These are phyloP conservation scores for Scatophagus argus DNA, from an alignment of 2,113 vertebrate genomes.

Conservation along the genomic window DNA sequence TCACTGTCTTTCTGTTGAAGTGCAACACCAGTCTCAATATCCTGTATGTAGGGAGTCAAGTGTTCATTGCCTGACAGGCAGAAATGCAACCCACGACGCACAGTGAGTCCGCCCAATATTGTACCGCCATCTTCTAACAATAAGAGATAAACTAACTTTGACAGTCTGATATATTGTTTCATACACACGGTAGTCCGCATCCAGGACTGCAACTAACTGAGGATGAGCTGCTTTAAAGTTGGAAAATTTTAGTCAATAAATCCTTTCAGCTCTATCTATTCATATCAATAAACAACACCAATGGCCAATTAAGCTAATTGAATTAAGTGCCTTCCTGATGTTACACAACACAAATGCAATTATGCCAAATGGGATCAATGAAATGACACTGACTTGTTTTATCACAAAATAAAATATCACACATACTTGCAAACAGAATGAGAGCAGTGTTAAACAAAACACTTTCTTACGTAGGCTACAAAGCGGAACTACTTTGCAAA, in stretches of 20 bases:
- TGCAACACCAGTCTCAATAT: constrained; percentile 40
- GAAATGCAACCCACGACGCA: constrained; percentile 1
- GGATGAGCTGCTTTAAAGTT: too few relatives aligned
- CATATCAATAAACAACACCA: background rate
- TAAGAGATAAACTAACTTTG: background rate
- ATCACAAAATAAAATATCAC: background rate
- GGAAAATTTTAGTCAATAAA: too few relatives aligned
- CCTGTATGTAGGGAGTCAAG: constrained; percentile 45
- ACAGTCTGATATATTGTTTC: background rate
- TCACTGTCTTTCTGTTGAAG: constrained; percentile 24
- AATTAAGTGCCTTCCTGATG: too few relatives aligned
- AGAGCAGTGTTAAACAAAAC: background rate
- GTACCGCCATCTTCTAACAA: background rate
- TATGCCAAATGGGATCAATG: background rate
- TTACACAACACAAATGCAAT: too few relatives aligned
- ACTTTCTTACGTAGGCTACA: background rate
- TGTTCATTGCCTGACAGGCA: constrained; percentile 45
- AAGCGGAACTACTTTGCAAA: constrained; percentile 1
- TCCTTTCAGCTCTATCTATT: too few relatives aligned
- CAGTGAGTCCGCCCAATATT: background rate
- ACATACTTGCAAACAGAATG: background rate
- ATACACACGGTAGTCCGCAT: background rate
- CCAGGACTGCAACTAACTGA: background rate
- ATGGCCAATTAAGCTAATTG: background rate
- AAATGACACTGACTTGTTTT: background rate